Evolutionary conservation across 2,888 invertebrate species (phyloP).

Genomic region (Nineta flava): DNA sequence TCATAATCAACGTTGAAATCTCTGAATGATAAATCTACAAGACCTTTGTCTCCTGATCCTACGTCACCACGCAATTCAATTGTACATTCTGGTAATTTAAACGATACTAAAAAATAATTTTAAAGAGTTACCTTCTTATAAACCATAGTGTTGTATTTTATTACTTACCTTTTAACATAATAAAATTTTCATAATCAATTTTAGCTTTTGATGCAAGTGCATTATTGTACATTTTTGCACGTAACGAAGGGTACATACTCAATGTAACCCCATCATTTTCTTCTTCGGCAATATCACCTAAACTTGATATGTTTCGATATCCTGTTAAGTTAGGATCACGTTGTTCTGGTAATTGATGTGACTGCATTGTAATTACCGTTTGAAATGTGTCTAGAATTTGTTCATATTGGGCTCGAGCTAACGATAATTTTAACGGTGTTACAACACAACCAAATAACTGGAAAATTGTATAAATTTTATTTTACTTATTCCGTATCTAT

Average conservation of each 20-base stretch:
- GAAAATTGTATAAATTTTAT: slow-evolving; percentile 23
- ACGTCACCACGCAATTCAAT: slow-evolving; percentile 60
- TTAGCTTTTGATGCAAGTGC: not conserved
- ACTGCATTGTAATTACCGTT: slow-evolving; percentile 19
- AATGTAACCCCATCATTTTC: slow-evolving; percentile 31
- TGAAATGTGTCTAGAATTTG: slow-evolving; percentile 63
- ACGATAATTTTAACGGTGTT: slow-evolving; percentile 68
- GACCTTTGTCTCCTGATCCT: slow-evolving; percentile 50
- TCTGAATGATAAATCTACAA: slow-evolving; percentile 73
- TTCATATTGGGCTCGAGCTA: slow-evolving; percentile 77
- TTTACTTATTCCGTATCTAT: too few relatives aligned
- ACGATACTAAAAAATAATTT: slow-evolving; percentile 35
- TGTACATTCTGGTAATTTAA: slow-evolving; percentile 58
- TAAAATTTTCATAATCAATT: not conserved
- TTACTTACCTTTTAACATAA: not conserved
- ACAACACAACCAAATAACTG: slow-evolving; percentile 63
- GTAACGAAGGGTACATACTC: slow-evolving; percentile 44
- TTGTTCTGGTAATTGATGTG: slow-evolving; percentile 18
- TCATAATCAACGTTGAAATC: slow-evolving; percentile 67
- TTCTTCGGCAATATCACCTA: slow-evolving; percentile 28
- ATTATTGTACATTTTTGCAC: slow-evolving; percentile 33
- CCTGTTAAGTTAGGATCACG: slow-evolving; percentile 17
- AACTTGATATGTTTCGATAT: slow-evolving; percentile 15
- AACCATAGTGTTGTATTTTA: not conserved
- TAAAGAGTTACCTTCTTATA: not conserved